Percentiles rank a stretch among this genome's conserved stretches.
Conservation (phyloP, 64 coral and sea anemone genomes). For the Porites australiensis region DNA sequence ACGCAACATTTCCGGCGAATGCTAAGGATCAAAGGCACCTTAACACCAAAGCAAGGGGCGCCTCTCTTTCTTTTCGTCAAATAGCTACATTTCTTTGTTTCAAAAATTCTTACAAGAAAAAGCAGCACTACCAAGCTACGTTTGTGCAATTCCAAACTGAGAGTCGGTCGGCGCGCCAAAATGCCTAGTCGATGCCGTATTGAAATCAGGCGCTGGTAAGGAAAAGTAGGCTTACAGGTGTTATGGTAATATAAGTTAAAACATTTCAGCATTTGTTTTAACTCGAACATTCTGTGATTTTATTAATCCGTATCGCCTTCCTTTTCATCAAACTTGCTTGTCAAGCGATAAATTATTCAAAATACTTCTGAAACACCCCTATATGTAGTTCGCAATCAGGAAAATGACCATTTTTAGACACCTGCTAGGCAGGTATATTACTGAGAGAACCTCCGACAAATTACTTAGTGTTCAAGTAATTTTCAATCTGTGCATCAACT, state of each 20-base stretch:
- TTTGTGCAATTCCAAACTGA: not conserved
- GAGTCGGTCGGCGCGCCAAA: not conserved
- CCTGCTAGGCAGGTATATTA: constrained; percentile 16
- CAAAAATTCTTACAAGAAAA: not conserved
- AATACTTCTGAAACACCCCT: constrained; percentile 15
- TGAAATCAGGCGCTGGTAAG: not conserved
- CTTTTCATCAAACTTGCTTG: not conserved
- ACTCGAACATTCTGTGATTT: not conserved
- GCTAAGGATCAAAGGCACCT: not conserved
- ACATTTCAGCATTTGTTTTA: not conserved
- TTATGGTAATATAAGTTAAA: constrained; percentile 15
- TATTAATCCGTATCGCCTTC: not conserved
- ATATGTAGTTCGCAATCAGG: constrained; percentile 10
- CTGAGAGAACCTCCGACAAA: constrained; percentile 2
- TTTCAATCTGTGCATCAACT: not conserved
- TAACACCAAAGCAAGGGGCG: not conserved
- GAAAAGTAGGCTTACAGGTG: not conserved
- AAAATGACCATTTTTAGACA: constrained; percentile 41
- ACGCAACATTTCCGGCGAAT: constrained; percentile 9
- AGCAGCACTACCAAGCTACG: too few relatives aligned
- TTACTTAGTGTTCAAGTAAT: not conserved
- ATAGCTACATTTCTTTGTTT: constrained; percentile 37
- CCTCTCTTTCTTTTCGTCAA: not conserved
- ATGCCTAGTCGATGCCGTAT: not conserved
- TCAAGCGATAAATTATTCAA: not conserved